These are phyloP conservation scores for Spisula solida DNA, from an alignment of 2,888 invertebrate genomes.

Conservation along the genomic window DNA sequence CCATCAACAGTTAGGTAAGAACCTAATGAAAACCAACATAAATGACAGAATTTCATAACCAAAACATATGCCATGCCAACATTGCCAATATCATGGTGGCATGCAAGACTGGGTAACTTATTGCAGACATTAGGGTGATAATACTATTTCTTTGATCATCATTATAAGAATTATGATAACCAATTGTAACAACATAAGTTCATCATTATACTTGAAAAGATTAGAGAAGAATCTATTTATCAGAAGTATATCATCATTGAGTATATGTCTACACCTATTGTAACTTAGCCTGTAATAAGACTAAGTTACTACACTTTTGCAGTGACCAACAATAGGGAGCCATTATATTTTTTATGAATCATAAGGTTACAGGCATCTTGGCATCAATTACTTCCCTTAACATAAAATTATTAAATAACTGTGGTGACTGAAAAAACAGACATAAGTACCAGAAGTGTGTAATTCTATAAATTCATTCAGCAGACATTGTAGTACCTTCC, in stretches of 20 bases:
- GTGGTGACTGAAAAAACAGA: background rate
- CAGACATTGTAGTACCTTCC: background rate
- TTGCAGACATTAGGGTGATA: background rate
- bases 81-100: background rate
- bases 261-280: background rate
- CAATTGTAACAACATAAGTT: background rate
- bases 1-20: no score
- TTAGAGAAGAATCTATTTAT: conserved; percentile 1
- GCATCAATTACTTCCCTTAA: background rate
- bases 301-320: background rate
- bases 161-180: background rate
- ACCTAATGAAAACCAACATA: background rate
- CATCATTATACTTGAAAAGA: background rate
- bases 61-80: background rate
- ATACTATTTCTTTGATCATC: background rate
- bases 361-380: background rate
- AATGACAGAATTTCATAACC: background rate
- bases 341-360: background rate
- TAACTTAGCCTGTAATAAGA: background rate
- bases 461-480: background rate
- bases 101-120: background rate
- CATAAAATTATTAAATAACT: background rate
- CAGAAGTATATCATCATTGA: background rate
- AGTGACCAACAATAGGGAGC: background rate
- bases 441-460: background rate